Evolutionary conservation across 2,797 vertebrate species (phyloP), one percentile per base, ranked within the genome.

Genomic region (Paedocypris micromegethes): DNA sequence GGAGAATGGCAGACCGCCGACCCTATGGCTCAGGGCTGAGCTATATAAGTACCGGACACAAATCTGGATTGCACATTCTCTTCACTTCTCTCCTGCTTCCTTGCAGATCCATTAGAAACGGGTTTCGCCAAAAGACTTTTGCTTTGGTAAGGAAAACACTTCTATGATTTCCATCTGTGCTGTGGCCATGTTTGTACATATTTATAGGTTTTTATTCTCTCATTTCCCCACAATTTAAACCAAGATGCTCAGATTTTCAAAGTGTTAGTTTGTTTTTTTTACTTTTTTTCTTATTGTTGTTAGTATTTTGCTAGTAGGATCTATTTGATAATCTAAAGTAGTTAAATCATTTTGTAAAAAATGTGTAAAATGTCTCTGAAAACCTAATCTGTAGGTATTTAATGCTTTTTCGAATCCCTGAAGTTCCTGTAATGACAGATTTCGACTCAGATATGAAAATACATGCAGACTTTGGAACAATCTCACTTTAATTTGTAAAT

Each of bases 1-100:
- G 23, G 23, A 23, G 23, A 23, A 52, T 72, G 75, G 73, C 72
- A 50, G 58, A 61, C 41, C 70, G 79, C 77, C 75, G 64, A 79
- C 64, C 74, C 75, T 72, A 51, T 65, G 50, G 77, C 56, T 77
- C 59, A 9, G 57, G 51, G 60, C 56, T 57, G 54, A 61, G 66
- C 75, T 78, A 80, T 83, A 80, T 78, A 81, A 81, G 77, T 65
- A 61, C 42, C 55, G 40, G 42, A 57, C 49, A 47, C 50, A 68
- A 46, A 70, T 66, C 58, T 64, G 53, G 53, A 67, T 39, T 63
- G 51, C 66, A 55, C 74, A 66, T 63, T 77, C 64, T 62, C 54
- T 46, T 47, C 52, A 6, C 46, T 59, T 65, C 45, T 5, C 41
- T 23, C 46, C 37, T 54, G 47, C 47, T 68, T 42, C 54, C 44